Evolutionary conservation across 1,140 invertebrate genomes (phyloP), one percentile per base, ranked within the genome.

Genomic region (Dysdera silvatica): DNA sequence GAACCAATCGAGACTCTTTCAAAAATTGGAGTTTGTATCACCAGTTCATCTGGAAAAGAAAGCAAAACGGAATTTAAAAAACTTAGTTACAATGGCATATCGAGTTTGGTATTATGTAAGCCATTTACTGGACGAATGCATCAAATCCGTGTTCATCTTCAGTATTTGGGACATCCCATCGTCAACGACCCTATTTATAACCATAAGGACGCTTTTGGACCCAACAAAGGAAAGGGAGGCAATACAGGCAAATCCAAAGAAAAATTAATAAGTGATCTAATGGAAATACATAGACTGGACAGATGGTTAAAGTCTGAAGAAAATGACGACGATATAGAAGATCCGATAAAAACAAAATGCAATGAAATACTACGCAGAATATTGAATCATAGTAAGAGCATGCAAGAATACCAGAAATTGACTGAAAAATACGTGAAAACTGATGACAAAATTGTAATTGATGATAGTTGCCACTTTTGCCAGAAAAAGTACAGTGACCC

Each of bases 111-210:
- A 2, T 79, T 88, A 20, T 97, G 94, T 78, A 85, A 86, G 67
- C 77, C 95, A 0, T 86, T 89, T 69, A 98, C 95, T 2, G 95
- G 96, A 0, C 80, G 96, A 63, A 98, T 98, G 86, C 96, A 99
- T 77, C 95, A 99, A 77, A 98, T 99, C 65, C 82, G 96, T 60
- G 94, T 99, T n/a, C 96, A 99, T 78, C 82, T 98, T 33, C 96
- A 98, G 75, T 99, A 90, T 78, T 81, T 98, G 68, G 95, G 94
- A 56, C 91, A 91, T 80, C 96, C 96, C 2, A 96, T 99, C 57
- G 85, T 95, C 2, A 98, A 98, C 74, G 96, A 99, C 77, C 89
- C 91, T 0, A 77, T 98, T 0, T 99, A 99, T 78, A 95, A 96
- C 75, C 89, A 91, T 74, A 82, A 84, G 10, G 24, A 47, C 28